A percentile compares a stretch with the other conserved stretches of the same genome.
phyloP scores from a whole-genome alignment of 2,888 invertebrate genomes.

The Hemistola chrysoprasaria region DNA sequence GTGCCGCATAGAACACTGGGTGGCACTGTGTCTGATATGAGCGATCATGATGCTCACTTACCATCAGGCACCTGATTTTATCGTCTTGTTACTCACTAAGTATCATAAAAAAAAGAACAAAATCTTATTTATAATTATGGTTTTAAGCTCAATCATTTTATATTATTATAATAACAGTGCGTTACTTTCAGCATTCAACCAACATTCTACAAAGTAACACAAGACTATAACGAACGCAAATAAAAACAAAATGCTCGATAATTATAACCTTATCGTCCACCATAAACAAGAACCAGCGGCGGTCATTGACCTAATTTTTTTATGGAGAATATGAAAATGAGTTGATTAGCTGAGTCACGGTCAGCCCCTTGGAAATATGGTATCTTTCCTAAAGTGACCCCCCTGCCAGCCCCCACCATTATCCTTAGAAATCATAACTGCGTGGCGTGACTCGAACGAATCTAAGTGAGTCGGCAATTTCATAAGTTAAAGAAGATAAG shows the following conservation, averaged over 20 bases:
- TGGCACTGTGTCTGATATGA: too few relatives aligned
- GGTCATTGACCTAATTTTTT: constrained; percentile 51
- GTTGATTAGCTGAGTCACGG: constrained; percentile 54
- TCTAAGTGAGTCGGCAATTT: constrained; percentile 22
- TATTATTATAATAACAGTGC: background rate
- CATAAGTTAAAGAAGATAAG: constrained; percentile 7
- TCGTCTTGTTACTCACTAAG: too few relatives aligned
- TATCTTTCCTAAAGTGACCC: constrained; percentile 32
- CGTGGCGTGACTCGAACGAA: constrained; percentile 34
- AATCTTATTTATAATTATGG: too few relatives aligned
- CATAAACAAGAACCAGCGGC: constrained; percentile 31
- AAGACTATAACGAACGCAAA: constrained; percentile 19
- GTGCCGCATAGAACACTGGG: too few relatives aligned
- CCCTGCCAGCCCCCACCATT: constrained; percentile 21
- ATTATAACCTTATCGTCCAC: constrained; percentile 33
- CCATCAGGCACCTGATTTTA: too few relatives aligned
- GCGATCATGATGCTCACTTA: too few relatives aligned
- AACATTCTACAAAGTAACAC: constrained; percentile 6
- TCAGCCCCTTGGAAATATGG: constrained; percentile 21
- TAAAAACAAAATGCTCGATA: constrained; percentile 33
- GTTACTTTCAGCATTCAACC: background rate
- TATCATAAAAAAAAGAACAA: too few relatives aligned
- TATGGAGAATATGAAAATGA: constrained; percentile 61
- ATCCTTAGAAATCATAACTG: constrained; percentile 36
- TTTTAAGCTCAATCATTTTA: too few relatives aligned